Conservation (phyloP, 2,113 vertebrate species). For the Typhlomys cinereus region DNA sequence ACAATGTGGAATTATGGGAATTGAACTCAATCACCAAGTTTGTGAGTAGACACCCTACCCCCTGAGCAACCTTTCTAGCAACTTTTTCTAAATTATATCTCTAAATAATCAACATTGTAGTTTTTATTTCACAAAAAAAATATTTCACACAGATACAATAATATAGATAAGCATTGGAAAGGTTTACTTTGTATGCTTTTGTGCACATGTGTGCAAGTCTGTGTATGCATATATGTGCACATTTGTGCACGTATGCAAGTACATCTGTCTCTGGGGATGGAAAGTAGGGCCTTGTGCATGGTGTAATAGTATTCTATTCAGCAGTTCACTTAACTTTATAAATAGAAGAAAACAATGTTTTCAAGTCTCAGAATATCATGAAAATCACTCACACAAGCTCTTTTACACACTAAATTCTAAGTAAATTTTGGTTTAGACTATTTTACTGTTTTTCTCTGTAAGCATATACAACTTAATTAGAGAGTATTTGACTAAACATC, state of each 20-base stretch:
- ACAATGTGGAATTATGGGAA: too few relatives aligned
- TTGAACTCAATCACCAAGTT: too few relatives aligned
- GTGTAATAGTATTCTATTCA: neutral
- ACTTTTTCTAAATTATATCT: constrained; percentile 4
- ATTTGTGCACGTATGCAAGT: neutral
- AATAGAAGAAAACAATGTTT: constrained; percentile 69
- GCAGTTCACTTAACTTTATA: neutral
- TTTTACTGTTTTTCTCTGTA: constrained; percentile 82
- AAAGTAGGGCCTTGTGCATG: neutral
- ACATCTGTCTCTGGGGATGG: neutral
- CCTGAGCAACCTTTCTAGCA: too few relatives aligned
- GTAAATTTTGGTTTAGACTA: constrained; percentile 73
- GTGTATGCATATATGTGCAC: neutral
- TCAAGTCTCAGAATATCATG: constrained; percentile 71
- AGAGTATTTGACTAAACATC: constrained; percentile 89
- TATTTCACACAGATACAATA: neutral
- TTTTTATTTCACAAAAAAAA: constrained; percentile 55
- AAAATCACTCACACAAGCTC: constrained; percentile 72
- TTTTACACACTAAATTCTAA: constrained; percentile 4
- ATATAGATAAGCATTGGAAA: constrained; percentile 24
- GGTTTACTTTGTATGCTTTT: neutral
- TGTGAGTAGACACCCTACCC: too few relatives aligned
- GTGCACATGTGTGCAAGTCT: neutral
- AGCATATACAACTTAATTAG: constrained; percentile 88
- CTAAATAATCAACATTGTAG: neutral